These are phyloP conservation scores for Calephelis nemesis DNA, from an alignment of 1,140 invertebrate species.

Conservation along the genomic window DNA sequence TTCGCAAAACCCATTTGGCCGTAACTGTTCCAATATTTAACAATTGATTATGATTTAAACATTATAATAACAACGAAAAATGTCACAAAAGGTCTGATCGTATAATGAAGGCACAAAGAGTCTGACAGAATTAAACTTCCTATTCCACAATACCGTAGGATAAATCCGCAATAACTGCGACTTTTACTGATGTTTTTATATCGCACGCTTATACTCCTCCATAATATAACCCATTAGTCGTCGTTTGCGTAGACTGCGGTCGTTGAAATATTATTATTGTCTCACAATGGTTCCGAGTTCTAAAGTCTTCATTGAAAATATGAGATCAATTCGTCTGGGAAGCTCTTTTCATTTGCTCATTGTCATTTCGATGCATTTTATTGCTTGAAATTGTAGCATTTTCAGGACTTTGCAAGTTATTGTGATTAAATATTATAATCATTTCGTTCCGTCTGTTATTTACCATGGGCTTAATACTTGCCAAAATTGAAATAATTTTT, in stretches of 20 bases:
- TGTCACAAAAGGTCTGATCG: background rate
- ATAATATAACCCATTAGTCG: slow-evolving; percentile 27
- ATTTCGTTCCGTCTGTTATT: no score
- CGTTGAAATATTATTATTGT: slow-evolving; percentile 29
- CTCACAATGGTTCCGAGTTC: slow-evolving; percentile 24
- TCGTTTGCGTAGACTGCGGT: slow-evolving; percentile 25
- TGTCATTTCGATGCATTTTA: background rate
- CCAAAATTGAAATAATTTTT: no score
- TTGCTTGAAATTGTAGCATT: slow-evolving; percentile 9
- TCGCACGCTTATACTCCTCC: slow-evolving; percentile 16
- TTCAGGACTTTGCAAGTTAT: background rate
- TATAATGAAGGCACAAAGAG: background rate
- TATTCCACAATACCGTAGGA: slow-evolving; percentile 12
- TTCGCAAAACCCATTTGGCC: no score
- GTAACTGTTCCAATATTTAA: no score
- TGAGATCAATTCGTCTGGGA: slow-evolving; percentile 10
- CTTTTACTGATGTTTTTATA: slow-evolving; percentile 19
- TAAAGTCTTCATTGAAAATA: slow-evolving; percentile 16
- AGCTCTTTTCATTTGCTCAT: background rate
- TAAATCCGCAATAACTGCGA: slow-evolving; percentile 20
- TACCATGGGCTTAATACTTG: no score
- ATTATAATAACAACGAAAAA: background rate
- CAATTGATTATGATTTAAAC: no score
- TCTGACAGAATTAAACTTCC: background rate
- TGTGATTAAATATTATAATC: background rate